Conservation (phyloP, 2,797 vertebrate species). For the Basileuterus tristriatus region DNA sequence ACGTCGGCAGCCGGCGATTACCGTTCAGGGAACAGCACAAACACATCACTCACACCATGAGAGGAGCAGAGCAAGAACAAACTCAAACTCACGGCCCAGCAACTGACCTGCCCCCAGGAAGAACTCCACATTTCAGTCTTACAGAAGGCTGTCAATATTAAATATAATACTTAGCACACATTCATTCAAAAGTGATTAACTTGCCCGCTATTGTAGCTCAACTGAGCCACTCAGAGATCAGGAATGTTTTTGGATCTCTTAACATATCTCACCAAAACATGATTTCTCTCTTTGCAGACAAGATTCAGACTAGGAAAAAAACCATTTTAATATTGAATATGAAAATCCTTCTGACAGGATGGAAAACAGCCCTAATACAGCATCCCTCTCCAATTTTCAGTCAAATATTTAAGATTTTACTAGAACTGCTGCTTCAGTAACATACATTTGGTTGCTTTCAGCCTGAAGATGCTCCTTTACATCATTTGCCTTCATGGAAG, state of each 20-base stretch:
- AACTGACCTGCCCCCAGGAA: conserved; percentile 25
- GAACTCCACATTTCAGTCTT: conserved; percentile 34
- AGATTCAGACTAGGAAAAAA: not conserved
- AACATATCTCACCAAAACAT: not conserved
- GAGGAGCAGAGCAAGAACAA: conserved; percentile 11
- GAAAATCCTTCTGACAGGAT: not conserved
- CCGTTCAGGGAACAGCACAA: conserved; percentile 3
- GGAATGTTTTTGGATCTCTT: not conserved
- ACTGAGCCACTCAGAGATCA: not conserved
- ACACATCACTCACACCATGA: not conserved
- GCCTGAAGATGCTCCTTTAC: not conserved
- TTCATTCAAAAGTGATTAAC: not conserved
- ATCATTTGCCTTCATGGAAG: not conserved
- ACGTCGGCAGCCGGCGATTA: not conserved
- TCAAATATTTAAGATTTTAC: not conserved
- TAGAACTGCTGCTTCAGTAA: not conserved
- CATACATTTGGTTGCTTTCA: conserved; percentile 3
- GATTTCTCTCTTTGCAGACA: not conserved
- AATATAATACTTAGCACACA: not conserved
- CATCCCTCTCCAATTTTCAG: not conserved
- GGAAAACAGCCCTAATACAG: not conserved
- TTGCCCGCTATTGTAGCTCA: not conserved
- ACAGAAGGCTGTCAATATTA: conserved; percentile 10
- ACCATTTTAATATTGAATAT: not conserved
- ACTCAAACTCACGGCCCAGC: not conserved